A percentile compares a stretch with the other conserved stretches of the same genome.
phyloP scores from a whole-genome alignment of 2,888 invertebrate species.

The Diogma glabrata region DNA sequence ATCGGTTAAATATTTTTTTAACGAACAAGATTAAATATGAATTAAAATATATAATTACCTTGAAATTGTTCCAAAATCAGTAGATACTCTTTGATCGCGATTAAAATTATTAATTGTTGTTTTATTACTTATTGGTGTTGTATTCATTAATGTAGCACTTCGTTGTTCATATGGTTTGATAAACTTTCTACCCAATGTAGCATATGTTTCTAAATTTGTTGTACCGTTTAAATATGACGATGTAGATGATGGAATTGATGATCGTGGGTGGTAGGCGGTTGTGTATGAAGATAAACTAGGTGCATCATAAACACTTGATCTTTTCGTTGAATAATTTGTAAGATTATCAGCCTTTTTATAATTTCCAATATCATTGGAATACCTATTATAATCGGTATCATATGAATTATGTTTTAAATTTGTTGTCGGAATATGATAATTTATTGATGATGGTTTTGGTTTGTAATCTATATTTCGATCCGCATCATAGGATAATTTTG shows the following conservation, averaged over 20 bases:
- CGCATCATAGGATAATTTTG: slow-evolving; percentile 5
- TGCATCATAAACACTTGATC: slow-evolving; percentile 17
- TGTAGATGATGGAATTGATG: slow-evolving; percentile 3
- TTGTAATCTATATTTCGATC: no score
- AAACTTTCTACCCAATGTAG: slow-evolving; percentile 33
- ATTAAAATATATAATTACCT: slow-evolving; percentile 12
- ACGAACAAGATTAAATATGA: background rate
- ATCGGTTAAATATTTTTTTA: background rate
- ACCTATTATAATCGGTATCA: no score
- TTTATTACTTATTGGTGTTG: slow-evolving; percentile 16
- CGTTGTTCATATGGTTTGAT: slow-evolving; percentile 33
- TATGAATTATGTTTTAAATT: background rate
- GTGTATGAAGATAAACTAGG: slow-evolving; percentile 8
- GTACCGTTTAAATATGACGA: slow-evolving; percentile 6
- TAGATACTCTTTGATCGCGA: slow-evolving; percentile 22
- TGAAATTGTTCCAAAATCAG: slow-evolving; percentile 17
- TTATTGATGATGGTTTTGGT: slow-evolving; percentile 1
- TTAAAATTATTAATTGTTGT: slow-evolving; percentile 24
- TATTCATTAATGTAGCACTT: slow-evolving; percentile 32
- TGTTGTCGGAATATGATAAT: slow-evolving; percentile 1
- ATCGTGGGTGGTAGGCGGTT: background rate
- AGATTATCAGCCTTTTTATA: slow-evolving; percentile 5
- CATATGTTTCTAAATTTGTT: slow-evolving; percentile 23
- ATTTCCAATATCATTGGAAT: no score
- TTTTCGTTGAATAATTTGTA: slow-evolving; percentile 18